Percentiles rank a stretch among this genome's conserved stretches.
phyloP scores from a whole-genome alignment of 2,888 invertebrate genomes.

The Lycaena phlaeas region DNA sequence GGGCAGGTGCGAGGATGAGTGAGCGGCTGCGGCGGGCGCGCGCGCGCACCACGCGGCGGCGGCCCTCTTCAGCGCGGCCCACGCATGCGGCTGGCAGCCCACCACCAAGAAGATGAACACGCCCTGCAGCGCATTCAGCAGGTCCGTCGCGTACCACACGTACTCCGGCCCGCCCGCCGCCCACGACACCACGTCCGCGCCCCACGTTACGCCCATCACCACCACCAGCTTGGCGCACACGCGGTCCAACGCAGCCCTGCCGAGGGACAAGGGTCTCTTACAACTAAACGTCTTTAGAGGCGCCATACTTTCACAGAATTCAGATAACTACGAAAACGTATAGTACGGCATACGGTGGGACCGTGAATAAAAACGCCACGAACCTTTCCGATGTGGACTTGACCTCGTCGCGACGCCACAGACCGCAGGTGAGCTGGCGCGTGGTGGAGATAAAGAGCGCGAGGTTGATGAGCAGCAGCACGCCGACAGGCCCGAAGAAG shows the following conservation, averaged over 20 bases:
- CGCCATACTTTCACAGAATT: too few species aligned
- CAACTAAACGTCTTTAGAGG: too few species aligned
- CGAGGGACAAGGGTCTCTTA: background rate
- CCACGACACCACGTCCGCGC: slow-evolving; percentile 88
- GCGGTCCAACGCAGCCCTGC: slow-evolving; percentile 82
- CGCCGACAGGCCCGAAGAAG: slow-evolving; percentile 88
- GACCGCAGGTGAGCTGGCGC: slow-evolving; percentile 87
- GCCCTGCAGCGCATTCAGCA: slow-evolving; percentile 90
- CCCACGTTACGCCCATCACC: slow-evolving; percentile 70
- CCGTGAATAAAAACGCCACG: background rate
- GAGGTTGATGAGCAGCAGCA: slow-evolving; percentile 83
- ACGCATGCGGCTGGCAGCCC: slow-evolving; percentile 89
- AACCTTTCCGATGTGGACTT: slow-evolving; percentile 79
- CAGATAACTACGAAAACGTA: too few species aligned
- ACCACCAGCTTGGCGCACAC: slow-evolving; percentile 90
- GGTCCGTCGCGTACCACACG: slow-evolving; percentile 87
- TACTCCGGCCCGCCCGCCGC: slow-evolving; percentile 85
- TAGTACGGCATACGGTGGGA: too few species aligned
- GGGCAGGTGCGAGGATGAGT: slow-evolving; percentile 86
- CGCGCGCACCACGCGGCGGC: slow-evolving; percentile 39
- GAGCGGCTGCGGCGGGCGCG: slow-evolving; percentile 57
- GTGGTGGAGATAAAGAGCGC: slow-evolving; percentile 86
- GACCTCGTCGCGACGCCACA: slow-evolving; percentile 91
- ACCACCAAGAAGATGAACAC: slow-evolving; percentile 91
- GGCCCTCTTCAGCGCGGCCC: slow-evolving; percentile 29